These are phyloP conservation scores for Phocoena sinus DNA, from an alignment of 2,113 vertebrate species.

Conservation along the genomic window DNA sequence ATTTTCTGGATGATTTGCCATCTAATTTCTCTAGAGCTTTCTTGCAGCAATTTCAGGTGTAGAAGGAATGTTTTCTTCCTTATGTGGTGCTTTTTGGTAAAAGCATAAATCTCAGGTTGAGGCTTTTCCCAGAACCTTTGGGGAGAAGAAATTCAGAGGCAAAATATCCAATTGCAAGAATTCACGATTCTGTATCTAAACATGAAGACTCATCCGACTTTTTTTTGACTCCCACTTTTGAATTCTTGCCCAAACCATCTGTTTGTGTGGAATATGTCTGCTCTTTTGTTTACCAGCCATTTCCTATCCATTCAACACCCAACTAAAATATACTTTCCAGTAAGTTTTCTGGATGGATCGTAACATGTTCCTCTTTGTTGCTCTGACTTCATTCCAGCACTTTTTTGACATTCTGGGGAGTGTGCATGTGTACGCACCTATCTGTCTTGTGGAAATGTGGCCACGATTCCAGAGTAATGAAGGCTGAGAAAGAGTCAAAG, in stretches of 20 bases:
- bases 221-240: not conserved
- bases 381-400: not conserved
- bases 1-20: not conserved
- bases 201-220: not conserved
- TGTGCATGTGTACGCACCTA: not conserved
- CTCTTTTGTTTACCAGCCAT: not conserved
- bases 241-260: not conserved
- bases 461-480: not conserved
- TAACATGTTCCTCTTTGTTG: not conserved
- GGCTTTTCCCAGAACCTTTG: not conserved
- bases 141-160: not conserved
- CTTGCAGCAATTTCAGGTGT: not conserved
- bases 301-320: not conserved
- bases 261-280: not conserved
- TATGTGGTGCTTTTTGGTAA: not conserved
- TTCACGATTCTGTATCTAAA: not conserved
- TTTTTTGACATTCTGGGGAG: not conserved
- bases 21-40: slow-evolving; percentile 4
- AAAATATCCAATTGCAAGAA: not conserved
- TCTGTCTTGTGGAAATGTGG: not conserved
- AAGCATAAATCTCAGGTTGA: slow-evolving; percentile 30
- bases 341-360: not conserved
- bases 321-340: not conserved
- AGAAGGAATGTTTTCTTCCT: not conserved
- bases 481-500: not conserved